Base-by-base conservation (phyloP, 2,888 invertebrate species). In the Crematogaster levior region DNA sequence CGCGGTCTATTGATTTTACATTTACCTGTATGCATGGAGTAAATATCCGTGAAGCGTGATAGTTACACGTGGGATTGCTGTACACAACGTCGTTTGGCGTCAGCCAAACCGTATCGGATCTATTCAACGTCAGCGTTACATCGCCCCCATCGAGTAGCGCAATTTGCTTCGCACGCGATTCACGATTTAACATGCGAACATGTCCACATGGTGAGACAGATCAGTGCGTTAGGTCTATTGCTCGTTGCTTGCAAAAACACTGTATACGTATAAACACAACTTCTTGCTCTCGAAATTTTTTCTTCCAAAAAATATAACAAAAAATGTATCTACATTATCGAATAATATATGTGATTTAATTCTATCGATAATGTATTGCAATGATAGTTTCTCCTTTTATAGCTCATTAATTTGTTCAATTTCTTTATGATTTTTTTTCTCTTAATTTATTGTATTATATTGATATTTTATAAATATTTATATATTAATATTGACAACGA, bases 11-110 rank as follows among this genome's bases (percentile, higher is more conserved):
- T 92, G 93, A 93, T 93, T 93, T 93, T 93, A 88, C 93, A 92
- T 93, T 93, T 93, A 92, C 91, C 90, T 90, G 86, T 83, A 79
- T 79, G 65, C 56, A 70, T 34, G 77, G 56, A 87, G 92, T 93
- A 93, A 93, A 92, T 92, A 92, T 88, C 93, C 91, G 90, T 91
- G 93, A 93, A 93, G 93, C 93, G 92, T 93, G 92, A 93, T 93
- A 91, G 92, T 93, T 92, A 91, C 93, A 92, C 93, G 93, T 92
- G 92, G 91, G 88, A 91, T 92, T 92, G 92, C 91, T 40, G 70
- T 72, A 77, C 83, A 83, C 86, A 82, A 84, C 51, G 56, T 63
- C 53, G 73, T 82, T 72, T 81, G 61, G 70, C 40, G 70, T 79
- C 77, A 83, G 80, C 73, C 70, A 70, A 56, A 79, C 77, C 77